Evolutionary conservation across 1,140 invertebrate genomes (phyloP).

Genomic region (Scylla paramamosain): DNA sequence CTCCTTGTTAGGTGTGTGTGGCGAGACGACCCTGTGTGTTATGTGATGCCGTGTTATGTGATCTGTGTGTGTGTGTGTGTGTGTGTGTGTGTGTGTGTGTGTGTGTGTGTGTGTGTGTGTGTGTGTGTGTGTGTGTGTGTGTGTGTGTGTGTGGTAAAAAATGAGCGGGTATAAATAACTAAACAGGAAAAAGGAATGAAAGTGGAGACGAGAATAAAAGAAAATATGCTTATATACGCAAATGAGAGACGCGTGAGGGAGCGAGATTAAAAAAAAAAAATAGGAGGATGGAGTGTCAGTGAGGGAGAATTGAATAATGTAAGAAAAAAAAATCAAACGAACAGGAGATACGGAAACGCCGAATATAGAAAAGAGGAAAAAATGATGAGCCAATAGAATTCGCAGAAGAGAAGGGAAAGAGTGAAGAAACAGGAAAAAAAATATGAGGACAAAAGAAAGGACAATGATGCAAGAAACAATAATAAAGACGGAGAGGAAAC

Average conservation of each 20-base stretch:
- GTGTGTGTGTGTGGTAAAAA: background rate
- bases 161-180: background rate
- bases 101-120: background rate
- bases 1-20: background rate
- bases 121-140: background rate
- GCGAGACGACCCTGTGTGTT: background rate
- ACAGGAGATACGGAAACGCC: no score
- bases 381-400: no score
- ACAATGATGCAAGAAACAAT: background rate
- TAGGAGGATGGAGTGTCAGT: no score
- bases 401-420: no score
- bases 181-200: background rate
- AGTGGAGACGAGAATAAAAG: no score
- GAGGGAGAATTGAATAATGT: background rate
- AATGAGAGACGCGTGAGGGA: background rate
- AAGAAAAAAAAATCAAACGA: background rate
- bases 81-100: conserved; percentile 18
- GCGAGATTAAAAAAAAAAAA: background rate
- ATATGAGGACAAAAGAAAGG: no score
- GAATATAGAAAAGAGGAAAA: no score
- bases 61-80: background rate
- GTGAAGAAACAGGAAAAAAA: no score
- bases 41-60: background rate
- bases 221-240: no score
- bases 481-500: background rate